phyloP scores from a whole-genome alignment of 2,797 vertebrate species.

The Arnoldichthys spilopterus region DNA sequence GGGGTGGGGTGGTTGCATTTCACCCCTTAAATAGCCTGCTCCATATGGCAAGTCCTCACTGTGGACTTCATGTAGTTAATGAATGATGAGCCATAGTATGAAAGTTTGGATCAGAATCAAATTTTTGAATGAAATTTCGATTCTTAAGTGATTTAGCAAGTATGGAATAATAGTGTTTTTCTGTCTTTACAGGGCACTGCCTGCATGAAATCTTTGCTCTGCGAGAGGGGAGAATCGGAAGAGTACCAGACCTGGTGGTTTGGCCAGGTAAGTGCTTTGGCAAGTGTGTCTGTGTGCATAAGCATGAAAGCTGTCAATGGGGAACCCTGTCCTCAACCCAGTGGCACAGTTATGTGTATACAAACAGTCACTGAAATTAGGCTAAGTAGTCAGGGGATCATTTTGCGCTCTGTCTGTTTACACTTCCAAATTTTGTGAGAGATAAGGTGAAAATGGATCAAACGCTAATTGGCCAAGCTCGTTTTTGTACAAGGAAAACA shows the following conservation, averaged over 20 bases:
- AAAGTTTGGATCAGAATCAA: too few species aligned
- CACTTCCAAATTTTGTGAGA: not conserved
- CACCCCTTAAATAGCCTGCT: not conserved
- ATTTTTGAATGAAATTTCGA: too few species aligned
- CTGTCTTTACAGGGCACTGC: conserved; percentile 88
- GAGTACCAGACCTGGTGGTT: conserved; percentile 93
- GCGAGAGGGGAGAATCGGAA: conserved; percentile 92
- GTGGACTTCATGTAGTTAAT: too few species aligned
- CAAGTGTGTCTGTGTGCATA: conserved; percentile 3
- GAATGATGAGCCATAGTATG: too few species aligned
- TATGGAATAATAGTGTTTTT: conserved; percentile 12
- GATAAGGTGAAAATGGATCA: not conserved
- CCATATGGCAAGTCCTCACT: too few species aligned
- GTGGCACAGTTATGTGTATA: not conserved
- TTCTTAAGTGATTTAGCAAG: not conserved
- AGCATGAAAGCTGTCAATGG: too few species aligned
- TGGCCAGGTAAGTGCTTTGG: conserved; percentile 93
- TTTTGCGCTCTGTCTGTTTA: too few species aligned
- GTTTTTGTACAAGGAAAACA: not conserved
- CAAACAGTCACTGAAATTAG: too few species aligned
- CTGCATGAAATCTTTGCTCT: conserved; percentile 96
- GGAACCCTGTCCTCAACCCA: not conserved
- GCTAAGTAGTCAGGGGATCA: too few species aligned
- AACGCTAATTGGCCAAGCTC: not conserved
- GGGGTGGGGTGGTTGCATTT: not conserved